Evolutionary conservation across 1,140 invertebrate species (phyloP), one percentile per base, ranked within the genome.

Genomic region (Drosophila saltans): DNA sequence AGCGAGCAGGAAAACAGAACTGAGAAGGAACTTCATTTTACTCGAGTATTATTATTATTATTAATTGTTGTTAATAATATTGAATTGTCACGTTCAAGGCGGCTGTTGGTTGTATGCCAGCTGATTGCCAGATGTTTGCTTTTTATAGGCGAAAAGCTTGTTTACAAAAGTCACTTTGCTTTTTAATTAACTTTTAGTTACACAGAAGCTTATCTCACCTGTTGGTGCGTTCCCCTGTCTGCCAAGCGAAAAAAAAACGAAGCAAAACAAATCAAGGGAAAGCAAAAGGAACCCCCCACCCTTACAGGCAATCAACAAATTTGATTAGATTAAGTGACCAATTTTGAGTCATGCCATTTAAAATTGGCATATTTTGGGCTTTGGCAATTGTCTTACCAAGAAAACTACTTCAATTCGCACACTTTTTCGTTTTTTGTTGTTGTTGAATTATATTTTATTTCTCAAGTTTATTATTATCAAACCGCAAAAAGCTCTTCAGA

Each of bases 11-110:
- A 90, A 63, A 43, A 80, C 69, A 16, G 75, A 78, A 62, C 65
- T 70, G 70, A 80, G 73, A 0, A 90, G 48, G 56, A 79, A 73
- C 58, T 88, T 81, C 75, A 85, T 91, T 40, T 59, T 72, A 36
- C 28, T 30, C 39, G 36, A 26, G n/a, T 48, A 21, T 11, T 21
- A 21, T 21, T 48, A 2, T 48, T 48, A 7, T 8, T 24, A 45
- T 21, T 43, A 45, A 6, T 45, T 57, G 24, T 2, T 40, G 60
- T 5, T 33, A 30, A 30, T 30, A 30, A 30, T 36, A 36, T 36
- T 36, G 3, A 4, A 36, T 36, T 36, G 33, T 36, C 33, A 36
- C 33, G 33, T 36, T 36, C 33, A 36, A 36, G 3, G 48, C 8
- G 7, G 62, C 66, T 62, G 40, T 39, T 62, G 70, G 55, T n/a